Base-by-base conservation (phyloP, 2,888 invertebrate genomes). In the Halictus ligatus region DNA sequence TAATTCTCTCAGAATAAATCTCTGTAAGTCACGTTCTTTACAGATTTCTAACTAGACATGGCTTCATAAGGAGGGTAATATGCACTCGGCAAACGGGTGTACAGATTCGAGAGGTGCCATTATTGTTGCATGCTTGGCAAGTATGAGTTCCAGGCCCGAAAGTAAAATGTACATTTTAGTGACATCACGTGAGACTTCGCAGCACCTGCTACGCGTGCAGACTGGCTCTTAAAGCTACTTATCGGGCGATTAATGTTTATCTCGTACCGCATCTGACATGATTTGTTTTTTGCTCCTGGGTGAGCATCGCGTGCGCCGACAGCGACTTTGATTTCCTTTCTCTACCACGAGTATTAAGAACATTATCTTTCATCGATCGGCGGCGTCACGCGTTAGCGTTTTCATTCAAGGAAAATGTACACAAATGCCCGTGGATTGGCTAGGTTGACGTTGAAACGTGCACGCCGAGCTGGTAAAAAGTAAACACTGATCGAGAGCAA, bases 171-270 rank as follows among this genome's bases (percentile, higher is more conserved):
- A 67, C 69, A 60, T 60, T 81, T 81, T 48, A 25, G n/a, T 60
- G 74, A 69, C 58, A 74, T 78, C 83, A 43, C 83, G 76, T 46
- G 83, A 58, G 12, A n/a, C 58, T n/a, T 12, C 58, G 58, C 12
- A 79, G 43, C 79, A 77, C 83, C 74, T 83, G 83, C 35, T 73
- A 76, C 79, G 54, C 67, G 18, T 76, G 76, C 73, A 79, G 48
- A 48, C 18, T 15, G 40, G 12, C 25, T 80, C 77, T 83, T 80
- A 76, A 83, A 80, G 69, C 29, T 84, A 77, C 77, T 73, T 84
- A 74, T 69, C 76, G 43, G 7, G 18, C 67, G 25, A 67, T 77
- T 83, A 15, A 48, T 35, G 74, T 58, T 74, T 79, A 84, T 58
- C 84, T 43, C 25, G 21, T 3, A 46, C 40, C 74, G 25, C 69